Conservation (phyloP, 2,888 invertebrate species). For the Magallana nippona region DNA sequence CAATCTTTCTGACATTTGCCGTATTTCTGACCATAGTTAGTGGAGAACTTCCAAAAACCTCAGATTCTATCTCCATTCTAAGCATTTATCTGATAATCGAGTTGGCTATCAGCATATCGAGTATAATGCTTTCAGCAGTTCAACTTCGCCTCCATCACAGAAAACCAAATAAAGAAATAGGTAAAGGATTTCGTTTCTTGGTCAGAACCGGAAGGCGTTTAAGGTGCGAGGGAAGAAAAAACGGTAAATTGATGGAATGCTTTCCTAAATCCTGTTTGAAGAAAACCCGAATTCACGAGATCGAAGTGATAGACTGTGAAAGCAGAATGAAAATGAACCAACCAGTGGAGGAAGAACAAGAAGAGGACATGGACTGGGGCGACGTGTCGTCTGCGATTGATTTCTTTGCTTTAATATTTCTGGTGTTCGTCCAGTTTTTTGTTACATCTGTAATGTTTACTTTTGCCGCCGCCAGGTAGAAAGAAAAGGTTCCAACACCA, state of each 20-base stretch:
- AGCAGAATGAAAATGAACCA: background rate
- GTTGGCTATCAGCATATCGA: background rate
- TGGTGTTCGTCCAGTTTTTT: background rate
- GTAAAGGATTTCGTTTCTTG: background rate
- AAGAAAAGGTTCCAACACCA: too few relatives aligned
- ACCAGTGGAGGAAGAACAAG: background rate
- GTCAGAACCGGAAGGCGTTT: background rate
- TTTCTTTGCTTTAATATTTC: background rate
- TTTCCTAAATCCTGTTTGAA: background rate
- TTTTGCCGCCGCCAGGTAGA: background rate
- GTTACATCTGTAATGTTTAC: background rate
- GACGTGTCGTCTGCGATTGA: slow-evolving; percentile 21
- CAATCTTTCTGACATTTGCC: slow-evolving; percentile 19
- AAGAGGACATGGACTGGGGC: background rate
- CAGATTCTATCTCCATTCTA: slow-evolving; percentile 8
- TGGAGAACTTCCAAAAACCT: background rate
- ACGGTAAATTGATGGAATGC: background rate
- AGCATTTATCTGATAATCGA: slow-evolving; percentile 8
- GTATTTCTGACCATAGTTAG: slow-evolving; percentile 23
- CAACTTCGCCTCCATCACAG: slow-evolving; percentile 31
- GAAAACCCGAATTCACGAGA: background rate
- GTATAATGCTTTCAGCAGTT: background rate
- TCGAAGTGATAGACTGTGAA: background rate
- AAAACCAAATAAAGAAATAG: background rate
- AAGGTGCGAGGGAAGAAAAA: background rate